phyloP scores from a whole-genome alignment of 2,797 vertebrate species.

The Micromesistius poutassou region DNA sequence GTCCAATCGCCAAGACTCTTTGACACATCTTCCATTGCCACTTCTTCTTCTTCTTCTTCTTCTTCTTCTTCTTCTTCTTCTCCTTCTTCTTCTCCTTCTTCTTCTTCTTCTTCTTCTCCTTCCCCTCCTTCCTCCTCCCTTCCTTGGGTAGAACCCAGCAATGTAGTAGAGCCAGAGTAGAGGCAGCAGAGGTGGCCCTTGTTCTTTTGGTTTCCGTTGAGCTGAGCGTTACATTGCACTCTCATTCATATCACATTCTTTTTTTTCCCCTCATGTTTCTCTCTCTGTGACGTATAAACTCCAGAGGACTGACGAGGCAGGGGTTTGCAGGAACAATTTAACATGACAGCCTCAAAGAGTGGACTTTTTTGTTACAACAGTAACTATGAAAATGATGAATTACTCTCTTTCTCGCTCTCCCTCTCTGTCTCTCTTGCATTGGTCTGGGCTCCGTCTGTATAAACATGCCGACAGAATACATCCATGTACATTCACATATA shows the following conservation, averaged over 20 bases:
- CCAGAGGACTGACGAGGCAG: slow-evolving; percentile 49
- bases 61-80: neutral
- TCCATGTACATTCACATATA: slow-evolving; percentile 21
- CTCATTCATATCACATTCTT: slow-evolving; percentile 27
- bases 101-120: too few species aligned
- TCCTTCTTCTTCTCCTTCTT: neutral
- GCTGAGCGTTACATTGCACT: slow-evolving; percentile 56
- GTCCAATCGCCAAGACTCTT: slow-evolving; percentile 55
- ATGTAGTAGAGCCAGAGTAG: slow-evolving; percentile 77
- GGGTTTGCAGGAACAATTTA: slow-evolving; percentile 46
- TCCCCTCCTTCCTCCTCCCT: too few species aligned
- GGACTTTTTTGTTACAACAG: slow-evolving; percentile 48
- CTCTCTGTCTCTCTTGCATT: neutral
- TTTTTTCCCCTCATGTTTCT: slow-evolving; percentile 39
- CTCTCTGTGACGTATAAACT: slow-evolving; percentile 50
- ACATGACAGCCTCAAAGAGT: slow-evolving; percentile 52
- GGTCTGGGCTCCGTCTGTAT: slow-evolving; percentile 40
- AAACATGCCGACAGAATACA: slow-evolving; percentile 52
- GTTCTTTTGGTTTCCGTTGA: slow-evolving; percentile 20
- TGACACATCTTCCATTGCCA: slow-evolving; percentile 72
- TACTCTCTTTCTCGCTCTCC: slow-evolving; percentile 20
- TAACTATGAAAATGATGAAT: slow-evolving; percentile 54
- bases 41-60: slow-evolving; percentile 48
- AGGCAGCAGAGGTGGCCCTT: slow-evolving; percentile 52
- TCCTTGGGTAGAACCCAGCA: slow-evolving; percentile 74